phyloP scores from a whole-genome alignment of 53 echinoderm and acorn worm species.

The Holothuria scabra region DNA sequence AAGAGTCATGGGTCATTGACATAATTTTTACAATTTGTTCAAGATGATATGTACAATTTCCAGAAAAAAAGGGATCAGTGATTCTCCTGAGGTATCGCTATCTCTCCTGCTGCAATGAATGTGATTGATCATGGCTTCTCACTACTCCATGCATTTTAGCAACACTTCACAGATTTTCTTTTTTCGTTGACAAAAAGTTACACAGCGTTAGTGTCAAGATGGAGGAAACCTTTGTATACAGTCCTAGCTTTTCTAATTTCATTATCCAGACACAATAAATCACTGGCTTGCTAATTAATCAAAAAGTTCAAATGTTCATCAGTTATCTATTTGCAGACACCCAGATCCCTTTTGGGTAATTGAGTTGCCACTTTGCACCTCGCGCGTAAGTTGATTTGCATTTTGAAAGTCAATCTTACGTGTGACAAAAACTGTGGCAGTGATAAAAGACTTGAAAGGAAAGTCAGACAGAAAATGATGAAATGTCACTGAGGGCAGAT shows the following conservation, averaged over 20 bases:
- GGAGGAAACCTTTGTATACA: not conserved
- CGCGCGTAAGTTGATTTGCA: no score
- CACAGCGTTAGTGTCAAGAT: constrained; percentile 7
- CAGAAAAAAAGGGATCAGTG: no score
- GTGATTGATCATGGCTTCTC: constrained; percentile 31
- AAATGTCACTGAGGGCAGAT: no score
- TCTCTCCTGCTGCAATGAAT: no score
- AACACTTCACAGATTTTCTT: constrained; percentile 9
- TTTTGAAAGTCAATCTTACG: no score
- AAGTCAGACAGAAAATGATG: no score
- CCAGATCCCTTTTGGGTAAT: constrained; percentile 26
- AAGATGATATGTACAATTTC: no score
- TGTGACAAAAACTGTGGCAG: no score
- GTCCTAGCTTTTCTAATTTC: constrained; percentile 34
- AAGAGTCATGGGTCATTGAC: no score
- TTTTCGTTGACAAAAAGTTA: not conserved
- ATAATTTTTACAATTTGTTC: no score
- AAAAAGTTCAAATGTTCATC: constrained; percentile 33
- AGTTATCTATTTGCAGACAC: constrained; percentile 39
- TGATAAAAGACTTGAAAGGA: no score
- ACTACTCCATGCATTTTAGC: constrained; percentile 1
- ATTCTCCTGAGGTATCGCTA: no score
- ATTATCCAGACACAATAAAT: constrained; percentile 33
- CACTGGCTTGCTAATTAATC: constrained; percentile 9
- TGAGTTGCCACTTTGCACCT: constrained; percentile 26